phyloP scores from a whole-genome alignment of 2,797 vertebrate genomes.

The Nannoperca australis region DNA sequence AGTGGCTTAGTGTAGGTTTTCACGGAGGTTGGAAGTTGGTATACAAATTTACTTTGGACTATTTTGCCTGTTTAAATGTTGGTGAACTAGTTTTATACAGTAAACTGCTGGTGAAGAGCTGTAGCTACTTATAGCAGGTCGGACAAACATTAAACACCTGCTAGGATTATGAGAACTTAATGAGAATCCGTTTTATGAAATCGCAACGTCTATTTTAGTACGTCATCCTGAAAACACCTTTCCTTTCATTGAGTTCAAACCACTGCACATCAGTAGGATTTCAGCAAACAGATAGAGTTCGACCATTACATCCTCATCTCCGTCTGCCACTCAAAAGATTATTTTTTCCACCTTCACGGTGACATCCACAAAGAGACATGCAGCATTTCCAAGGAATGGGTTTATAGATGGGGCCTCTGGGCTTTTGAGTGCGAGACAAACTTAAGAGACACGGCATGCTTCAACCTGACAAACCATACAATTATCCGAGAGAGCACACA shows the following conservation, averaged over 20 bases:
- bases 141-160: not conserved
- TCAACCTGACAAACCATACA: slow-evolving; percentile 65
- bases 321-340: slow-evolving; percentile 3
- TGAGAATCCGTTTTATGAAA: too few relatives aligned
- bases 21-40: not conserved
- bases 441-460: slow-evolving; percentile 53
- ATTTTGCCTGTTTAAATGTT: not conserved
- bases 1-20: not conserved
- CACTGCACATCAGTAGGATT: not conserved
- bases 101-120: not conserved
- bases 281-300: slow-evolving; percentile 5
- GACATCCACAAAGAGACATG: slow-evolving; percentile 4
- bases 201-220: not conserved
- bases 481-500: slow-evolving; percentile 45
- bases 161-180: too few relatives aligned
- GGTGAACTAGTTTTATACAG: not conserved
- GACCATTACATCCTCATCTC: slow-evolving; percentile 3
- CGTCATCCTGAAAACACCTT: not conserved
- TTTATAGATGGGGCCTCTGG: slow-evolving; percentile 24
- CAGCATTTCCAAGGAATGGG: slow-evolving; percentile 31
- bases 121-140: not conserved
- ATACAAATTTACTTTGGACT: not conserved
- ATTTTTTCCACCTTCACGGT: slow-evolving; percentile 11
- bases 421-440: slow-evolving; percentile 43
- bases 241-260: not conserved